Percentiles rank a stretch among this genome's conserved stretches.
phyloP scores from a whole-genome alignment of 2,113 vertebrate genomes.

The Oreochromis spilurus region DNA sequence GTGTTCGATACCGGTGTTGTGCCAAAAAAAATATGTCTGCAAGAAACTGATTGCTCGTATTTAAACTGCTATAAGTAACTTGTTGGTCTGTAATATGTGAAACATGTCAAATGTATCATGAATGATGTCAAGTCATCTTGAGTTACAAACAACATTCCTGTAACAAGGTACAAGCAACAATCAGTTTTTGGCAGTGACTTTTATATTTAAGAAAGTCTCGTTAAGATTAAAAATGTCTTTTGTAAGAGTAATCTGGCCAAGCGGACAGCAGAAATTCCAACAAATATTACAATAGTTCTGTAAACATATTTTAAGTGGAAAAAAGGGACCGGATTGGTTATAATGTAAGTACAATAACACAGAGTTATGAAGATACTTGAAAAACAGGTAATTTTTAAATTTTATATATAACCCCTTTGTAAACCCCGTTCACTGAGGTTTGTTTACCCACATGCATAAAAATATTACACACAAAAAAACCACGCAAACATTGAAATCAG shows the following conservation, averaged over 20 bases:
- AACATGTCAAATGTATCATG: not conserved
- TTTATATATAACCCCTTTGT: no score
- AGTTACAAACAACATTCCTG: not conserved
- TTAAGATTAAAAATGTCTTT: not conserved
- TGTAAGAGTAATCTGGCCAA: not conserved
- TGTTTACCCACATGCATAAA: no score
- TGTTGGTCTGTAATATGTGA: not conserved
- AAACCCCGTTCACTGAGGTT: no score
- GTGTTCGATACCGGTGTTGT: not conserved
- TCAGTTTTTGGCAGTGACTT: rapidly evolving
- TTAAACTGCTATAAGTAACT: not conserved
- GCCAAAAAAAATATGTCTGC: not conserved
- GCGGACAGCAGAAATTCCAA: not conserved
- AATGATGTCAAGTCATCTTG: not conserved
- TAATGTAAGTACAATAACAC: not conserved
- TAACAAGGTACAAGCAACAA: rapidly evolving
- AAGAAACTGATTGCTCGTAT: not conserved
- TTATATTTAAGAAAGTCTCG: not conserved
- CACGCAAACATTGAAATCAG: no score
- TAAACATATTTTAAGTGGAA: not conserved
- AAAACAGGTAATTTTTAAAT: not conserved
- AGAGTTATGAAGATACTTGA: not conserved
- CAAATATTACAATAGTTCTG: not conserved
- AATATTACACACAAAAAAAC: no score
- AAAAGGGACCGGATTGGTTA: rapidly evolving